Base-by-base conservation (phyloP, 2,113 vertebrate genomes). In the Ia io region DNA sequence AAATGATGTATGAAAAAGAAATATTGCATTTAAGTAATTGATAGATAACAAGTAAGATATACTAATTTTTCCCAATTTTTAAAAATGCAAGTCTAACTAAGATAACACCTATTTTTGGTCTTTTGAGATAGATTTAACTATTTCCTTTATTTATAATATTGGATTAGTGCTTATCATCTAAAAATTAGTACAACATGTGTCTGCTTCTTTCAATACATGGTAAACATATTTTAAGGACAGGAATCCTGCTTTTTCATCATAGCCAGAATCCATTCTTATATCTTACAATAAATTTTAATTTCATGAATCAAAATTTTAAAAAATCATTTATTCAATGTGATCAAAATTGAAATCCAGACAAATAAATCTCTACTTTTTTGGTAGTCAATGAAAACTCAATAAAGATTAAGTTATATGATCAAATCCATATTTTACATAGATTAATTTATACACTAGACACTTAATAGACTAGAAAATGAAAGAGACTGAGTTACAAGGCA, bases 311-410 rank as follows among this genome's bases (percentile, higher is more conserved):
- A 82, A 78, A 65, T 3, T 3, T 14, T n/a, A 7, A 59, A 84
- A 82, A 88, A 40, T 25, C 7, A 44, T 91, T 63, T 79, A 70
- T 56, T 22, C 47, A 78, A 2, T 86, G 53, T 20, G 22, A 96
- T 40, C 93, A 13, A 92, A 76, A 42, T 67, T 25, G 0, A 85
- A 73, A 69, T 11, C 2, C 1, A 70, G 40, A 7, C 0, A 20
- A 37, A 69, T 0, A 44, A 63, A 80, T 69, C 7, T 63, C 28
- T 82, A 23, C 17, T 42, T 82, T 84, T 85, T 92, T 77, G 5
- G 1, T 56, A 69, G 13, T 59, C 53, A 71, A 51, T 42, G 65
- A 88, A 86, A 90, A 92, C 92, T 93, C 76, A 92, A n/a, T 92
- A 90, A 69, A 56, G 22, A 71, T 76, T 1, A 2, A 93, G 17